A percentile compares a stretch with the other conserved stretches of the same genome.
phyloP scores from a whole-genome alignment of 1,140 invertebrate genomes.

The Leptopilina boulardi region DNA sequence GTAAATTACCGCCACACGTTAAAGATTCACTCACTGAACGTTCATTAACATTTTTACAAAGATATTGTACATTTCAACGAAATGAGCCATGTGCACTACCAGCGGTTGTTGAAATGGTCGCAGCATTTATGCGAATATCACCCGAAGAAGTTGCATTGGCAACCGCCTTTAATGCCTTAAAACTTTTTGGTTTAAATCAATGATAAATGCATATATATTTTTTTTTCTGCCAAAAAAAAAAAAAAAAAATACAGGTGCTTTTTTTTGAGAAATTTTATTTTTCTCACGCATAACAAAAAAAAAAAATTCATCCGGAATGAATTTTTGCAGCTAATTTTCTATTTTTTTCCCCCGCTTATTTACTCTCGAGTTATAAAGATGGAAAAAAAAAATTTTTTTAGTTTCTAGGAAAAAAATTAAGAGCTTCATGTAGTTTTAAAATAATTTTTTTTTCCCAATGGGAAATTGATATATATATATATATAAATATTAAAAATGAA shows the following conservation, averaged over 20 bases:
- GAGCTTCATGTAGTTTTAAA: too few species aligned
- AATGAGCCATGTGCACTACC: slow-evolving; percentile 97
- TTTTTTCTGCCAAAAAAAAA: not conserved
- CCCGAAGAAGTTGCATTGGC: slow-evolving; percentile 94
- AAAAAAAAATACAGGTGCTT: not conserved
- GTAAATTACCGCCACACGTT: slow-evolving; percentile 90
- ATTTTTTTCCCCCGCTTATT: too few species aligned
- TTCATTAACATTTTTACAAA: slow-evolving; percentile 82
- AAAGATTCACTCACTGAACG: slow-evolving; percentile 92
- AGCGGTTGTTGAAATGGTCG: slow-evolving; percentile 94
- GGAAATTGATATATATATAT: too few species aligned
- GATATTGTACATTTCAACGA: slow-evolving; percentile 95
- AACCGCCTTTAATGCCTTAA: slow-evolving; percentile 95
- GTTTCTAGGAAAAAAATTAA: too few species aligned
- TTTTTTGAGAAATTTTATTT: not conserved
- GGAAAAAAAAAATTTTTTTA: too few species aligned
- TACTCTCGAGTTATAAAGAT: too few species aligned
- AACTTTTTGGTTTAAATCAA: slow-evolving; percentile 92
- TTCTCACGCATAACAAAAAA: too few species aligned
- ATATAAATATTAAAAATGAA: too few species aligned
- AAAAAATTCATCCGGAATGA: too few species aligned
- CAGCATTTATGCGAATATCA: slow-evolving; percentile 89
- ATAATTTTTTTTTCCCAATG: too few species aligned
- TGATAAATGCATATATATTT: slow-evolving; percentile 73
- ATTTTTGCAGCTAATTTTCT: not conserved